Conservation (phyloP, 2,888 invertebrate genomes). For the Bugula neritina region DNA sequence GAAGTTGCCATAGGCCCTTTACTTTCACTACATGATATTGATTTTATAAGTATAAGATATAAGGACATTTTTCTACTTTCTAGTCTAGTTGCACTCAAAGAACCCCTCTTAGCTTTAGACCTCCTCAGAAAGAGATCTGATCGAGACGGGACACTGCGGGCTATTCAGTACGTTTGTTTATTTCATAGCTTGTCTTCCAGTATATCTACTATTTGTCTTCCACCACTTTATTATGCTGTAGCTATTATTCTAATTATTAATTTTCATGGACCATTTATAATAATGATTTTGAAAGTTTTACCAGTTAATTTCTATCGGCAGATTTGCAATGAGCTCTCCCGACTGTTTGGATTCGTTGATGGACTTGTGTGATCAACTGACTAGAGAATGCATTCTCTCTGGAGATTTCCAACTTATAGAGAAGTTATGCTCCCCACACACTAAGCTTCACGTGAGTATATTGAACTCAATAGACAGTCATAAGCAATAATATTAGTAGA, state of each 20-base stretch:
- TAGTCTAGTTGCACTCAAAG: background rate
- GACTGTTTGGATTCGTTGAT: conserved; percentile 37
- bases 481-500: no score
- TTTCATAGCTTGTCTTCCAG: no score
- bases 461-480: no score
- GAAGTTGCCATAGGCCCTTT: no score
- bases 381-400: conserved; percentile 8
- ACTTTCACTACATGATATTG: no score
- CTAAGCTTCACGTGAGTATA: conserved; percentile 1
- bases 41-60: no score
- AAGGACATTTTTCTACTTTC: no score
- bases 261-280: no score
- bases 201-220: no score
- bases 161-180: background rate
- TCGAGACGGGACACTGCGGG: background rate
- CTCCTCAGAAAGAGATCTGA: background rate
- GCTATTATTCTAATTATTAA: background rate
- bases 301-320: conserved; percentile 37
- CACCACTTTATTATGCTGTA: no score
- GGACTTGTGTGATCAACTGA: background rate
- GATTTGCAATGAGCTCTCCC: conserved; percentile 63
- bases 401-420: conserved; percentile 10
- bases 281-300: no score
- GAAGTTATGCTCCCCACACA: background rate
- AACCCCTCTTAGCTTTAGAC: background rate